Percentiles rank a stretch among this genome's conserved stretches.
These are phyloP conservation scores for Caretta caretta DNA, from an alignment of 2,113 vertebrate species.

Conservation along the genomic window DNA sequence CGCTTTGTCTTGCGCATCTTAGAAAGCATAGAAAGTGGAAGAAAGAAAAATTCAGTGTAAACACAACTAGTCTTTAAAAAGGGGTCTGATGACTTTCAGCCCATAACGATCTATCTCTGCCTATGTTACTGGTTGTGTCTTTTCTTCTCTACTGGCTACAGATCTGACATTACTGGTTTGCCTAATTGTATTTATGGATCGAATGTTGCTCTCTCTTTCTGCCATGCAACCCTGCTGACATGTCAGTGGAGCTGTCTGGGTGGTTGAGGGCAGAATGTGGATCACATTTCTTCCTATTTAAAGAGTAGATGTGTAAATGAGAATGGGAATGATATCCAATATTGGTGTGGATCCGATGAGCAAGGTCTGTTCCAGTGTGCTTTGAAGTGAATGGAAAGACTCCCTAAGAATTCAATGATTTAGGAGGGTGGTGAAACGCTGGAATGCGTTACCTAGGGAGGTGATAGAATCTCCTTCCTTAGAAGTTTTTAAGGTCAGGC, in stretches of 20 bases:
- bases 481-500: too few relatives aligned
- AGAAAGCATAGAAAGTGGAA: background rate
- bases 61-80: background rate
- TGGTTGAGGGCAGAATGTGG: background rate
- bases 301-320: background rate
- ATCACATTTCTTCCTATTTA: accelerated
- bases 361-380: background rate
- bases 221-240: background rate
- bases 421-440: background rate
- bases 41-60: slow-evolving; percentile 1
- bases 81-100: background rate
- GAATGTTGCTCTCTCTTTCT: background rate
- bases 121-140: background rate
- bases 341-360: accelerated
- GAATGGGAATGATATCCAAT: background rate
- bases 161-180: background rate
- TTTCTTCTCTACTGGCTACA: background rate
- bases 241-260: background rate
- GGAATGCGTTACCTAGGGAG: too few relatives aligned
- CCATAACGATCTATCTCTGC: background rate
- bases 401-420: background rate
- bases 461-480: too few relatives aligned
- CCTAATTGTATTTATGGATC: background rate
- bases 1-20: slow-evolving; percentile 88
- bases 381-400: background rate